A percentile compares a stretch with the other conserved stretches of the same genome.
Evolutionary conservation across 2,797 vertebrate genomes (phyloP).

Genomic region (Fistularia tabacaria): DNA sequence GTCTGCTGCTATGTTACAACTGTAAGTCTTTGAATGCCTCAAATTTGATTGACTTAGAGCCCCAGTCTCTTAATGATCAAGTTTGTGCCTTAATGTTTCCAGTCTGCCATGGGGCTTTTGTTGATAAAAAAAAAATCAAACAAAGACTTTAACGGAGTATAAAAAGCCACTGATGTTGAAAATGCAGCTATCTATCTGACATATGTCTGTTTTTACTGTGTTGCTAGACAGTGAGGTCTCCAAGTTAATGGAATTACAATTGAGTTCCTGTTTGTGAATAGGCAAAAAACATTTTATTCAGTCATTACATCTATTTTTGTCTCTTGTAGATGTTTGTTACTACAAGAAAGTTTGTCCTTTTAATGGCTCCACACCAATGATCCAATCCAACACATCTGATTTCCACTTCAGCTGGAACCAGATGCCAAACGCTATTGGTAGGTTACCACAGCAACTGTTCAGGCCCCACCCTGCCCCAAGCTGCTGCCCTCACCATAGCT

Average conservation of each 20-base stretch:
- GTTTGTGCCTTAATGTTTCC: too few relatives aligned
- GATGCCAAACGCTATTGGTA: conserved; percentile 94
- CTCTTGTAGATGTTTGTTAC: conserved; percentile 84
- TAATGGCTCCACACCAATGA: conserved; percentile 89
- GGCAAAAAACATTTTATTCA: not conserved
- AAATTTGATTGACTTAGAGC: conserved; percentile 2
- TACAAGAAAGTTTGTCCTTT: conserved; percentile 96
- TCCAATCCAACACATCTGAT: conserved; percentile 91
- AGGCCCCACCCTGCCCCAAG: conserved; percentile 32
- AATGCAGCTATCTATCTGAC: conserved; percentile 2
- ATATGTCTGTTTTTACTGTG: too few relatives aligned
- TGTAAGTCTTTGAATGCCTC: conserved; percentile 79
- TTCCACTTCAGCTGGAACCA: conserved; percentile 99
- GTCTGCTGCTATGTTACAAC: conserved; percentile 94
- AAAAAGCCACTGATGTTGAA: conserved; percentile 7
- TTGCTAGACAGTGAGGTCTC: too few relatives aligned
- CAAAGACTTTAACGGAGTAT: conserved; percentile 12
- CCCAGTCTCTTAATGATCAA: too few relatives aligned
- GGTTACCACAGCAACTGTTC: conserved; percentile 56
- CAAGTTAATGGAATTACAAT: not conserved
- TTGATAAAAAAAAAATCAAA: too few relatives aligned
- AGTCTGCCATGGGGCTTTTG: too few relatives aligned
- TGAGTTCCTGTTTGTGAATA: not conserved
- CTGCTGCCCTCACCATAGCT: conserved; percentile 41
- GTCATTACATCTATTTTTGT: conserved; percentile 1